These are phyloP conservation scores for Thymelicus sylvestris DNA, from an alignment of 2,888 invertebrate genomes.

Conservation along the genomic window DNA sequence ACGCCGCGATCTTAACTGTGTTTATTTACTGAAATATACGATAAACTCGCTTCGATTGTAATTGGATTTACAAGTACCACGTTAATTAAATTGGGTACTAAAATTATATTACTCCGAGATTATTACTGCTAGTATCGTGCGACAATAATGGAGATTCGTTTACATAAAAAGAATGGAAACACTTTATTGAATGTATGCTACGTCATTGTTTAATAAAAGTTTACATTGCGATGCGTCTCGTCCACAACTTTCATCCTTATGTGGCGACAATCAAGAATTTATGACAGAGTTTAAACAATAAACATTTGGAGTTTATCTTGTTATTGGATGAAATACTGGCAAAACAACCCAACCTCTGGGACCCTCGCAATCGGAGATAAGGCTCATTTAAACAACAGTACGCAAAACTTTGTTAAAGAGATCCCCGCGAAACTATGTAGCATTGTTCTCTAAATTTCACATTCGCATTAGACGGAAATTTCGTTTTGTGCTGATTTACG, in stretches of 20 bases:
- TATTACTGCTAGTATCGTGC: slow-evolving; percentile 34
- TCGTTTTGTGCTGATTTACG: slow-evolving; percentile 73
- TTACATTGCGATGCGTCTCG: slow-evolving; percentile 6
- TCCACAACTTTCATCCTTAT: not conserved
- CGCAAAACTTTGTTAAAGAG: slow-evolving; percentile 62
- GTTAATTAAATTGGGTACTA: slow-evolving; percentile 43
- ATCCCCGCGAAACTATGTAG: slow-evolving; percentile 59
- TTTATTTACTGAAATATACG: slow-evolving; percentile 48
- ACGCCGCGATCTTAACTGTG: slow-evolving; percentile 46
- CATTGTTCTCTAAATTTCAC: slow-evolving; percentile 73
- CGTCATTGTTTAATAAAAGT: slow-evolving; percentile 11
- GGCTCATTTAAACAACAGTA: slow-evolving; percentile 61
- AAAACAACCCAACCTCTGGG: slow-evolving; percentile 40
- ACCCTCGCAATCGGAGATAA: slow-evolving; percentile 55
- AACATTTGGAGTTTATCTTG: slow-evolving; percentile 13
- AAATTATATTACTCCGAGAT: slow-evolving; percentile 38
- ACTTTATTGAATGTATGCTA: slow-evolving; percentile 2
- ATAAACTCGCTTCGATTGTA: slow-evolving; percentile 47
- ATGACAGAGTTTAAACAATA: slow-evolving; percentile 15
- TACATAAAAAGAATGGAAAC: slow-evolving; percentile 24
- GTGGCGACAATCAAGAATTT: slow-evolving; percentile 25
- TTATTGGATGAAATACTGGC: slow-evolving; percentile 30
- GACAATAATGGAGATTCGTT: slow-evolving; percentile 34
- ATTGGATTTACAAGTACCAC: slow-evolving; percentile 43
- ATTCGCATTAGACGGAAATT: slow-evolving; percentile 74